A percentile compares a stretch with the other conserved stretches of the same genome.
These are phyloP conservation scores for Zygogramma bicolorata DNA, from an alignment of 2,888 invertebrate genomes.

Conservation along the genomic window DNA sequence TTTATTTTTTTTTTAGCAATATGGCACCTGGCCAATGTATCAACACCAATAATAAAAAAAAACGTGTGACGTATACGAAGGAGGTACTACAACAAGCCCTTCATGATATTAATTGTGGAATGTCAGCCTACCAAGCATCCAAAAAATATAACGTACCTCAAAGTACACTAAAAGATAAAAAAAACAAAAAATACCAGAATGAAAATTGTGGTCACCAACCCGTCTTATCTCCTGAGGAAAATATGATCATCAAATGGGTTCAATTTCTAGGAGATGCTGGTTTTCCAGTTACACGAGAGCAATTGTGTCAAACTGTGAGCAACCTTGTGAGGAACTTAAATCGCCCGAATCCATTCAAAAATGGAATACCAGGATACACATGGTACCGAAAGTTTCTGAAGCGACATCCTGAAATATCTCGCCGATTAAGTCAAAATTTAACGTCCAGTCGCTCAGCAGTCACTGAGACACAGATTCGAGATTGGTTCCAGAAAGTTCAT, in stretches of 20 bases:
- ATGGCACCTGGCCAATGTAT: not conserved
- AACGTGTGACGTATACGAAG: slow-evolving; percentile 6
- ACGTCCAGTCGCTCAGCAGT: slow-evolving; percentile 3
- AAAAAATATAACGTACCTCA: slow-evolving; percentile 9
- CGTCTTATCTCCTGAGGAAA: slow-evolving; percentile 9
- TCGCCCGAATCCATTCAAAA: not conserved
- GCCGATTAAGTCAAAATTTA: slow-evolving; percentile 17
- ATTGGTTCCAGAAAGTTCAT: not conserved
- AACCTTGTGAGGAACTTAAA: not conserved
- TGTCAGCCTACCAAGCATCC: not conserved
- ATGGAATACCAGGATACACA: not conserved
- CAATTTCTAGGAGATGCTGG: slow-evolving; percentile 17
- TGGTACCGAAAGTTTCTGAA: not conserved
- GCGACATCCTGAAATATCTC: not conserved
- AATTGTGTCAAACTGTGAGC: not conserved
- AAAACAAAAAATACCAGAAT: slow-evolving; percentile 7
- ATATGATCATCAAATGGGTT: slow-evolving; percentile 25
- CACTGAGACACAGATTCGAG: not conserved
- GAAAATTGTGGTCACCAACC: slow-evolving; percentile 23
- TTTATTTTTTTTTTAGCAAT: not conserved
- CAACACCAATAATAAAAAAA: too few relatives aligned
- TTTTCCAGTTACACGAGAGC: slow-evolving; percentile 13
- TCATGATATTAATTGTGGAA: not conserved
- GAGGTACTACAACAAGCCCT: slow-evolving; percentile 9
- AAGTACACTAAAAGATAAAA: slow-evolving; percentile 27